These are phyloP conservation scores for Odontothrips loti DNA, from an alignment of 2,888 invertebrate species.

Conservation along the genomic window DNA sequence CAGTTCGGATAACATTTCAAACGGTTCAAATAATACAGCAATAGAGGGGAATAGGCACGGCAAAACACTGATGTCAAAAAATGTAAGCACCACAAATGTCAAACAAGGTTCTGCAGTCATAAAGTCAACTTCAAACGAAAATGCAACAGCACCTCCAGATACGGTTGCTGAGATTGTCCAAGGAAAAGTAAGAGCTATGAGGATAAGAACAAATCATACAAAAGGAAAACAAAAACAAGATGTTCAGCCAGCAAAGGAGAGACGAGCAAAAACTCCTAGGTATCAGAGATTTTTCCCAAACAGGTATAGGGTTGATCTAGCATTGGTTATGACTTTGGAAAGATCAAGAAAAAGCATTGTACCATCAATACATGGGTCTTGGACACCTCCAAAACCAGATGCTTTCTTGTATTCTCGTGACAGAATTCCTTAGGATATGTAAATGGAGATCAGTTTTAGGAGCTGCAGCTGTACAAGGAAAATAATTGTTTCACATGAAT, in stretches of 20 bases:
- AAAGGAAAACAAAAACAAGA: background rate
- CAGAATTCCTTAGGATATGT: background rate
- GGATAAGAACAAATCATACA: background rate
- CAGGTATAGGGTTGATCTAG: background rate
- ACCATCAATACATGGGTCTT: background rate
- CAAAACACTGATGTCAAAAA: no score
- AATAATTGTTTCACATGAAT: no score
- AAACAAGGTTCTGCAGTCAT: no score
- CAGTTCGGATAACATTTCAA: no score
- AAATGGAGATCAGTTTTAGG: background rate
- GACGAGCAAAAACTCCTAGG: background rate
- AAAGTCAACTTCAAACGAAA: background rate
- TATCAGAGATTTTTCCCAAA: background rate
- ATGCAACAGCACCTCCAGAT: background rate
- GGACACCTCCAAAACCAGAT: background rate
- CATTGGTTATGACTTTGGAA: conserved; percentile 8
- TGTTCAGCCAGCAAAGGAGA: background rate
- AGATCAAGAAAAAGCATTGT: background rate
- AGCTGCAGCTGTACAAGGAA: no score
- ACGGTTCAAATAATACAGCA: no score
- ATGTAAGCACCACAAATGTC: no score
- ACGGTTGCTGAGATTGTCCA: background rate
- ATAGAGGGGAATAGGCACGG: no score
- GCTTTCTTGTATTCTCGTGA: background rate
- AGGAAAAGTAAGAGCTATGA: background rate